These are phyloP conservation scores for Acanthornis magna DNA, from an alignment of 2,797 vertebrate species.

Conservation along the genomic window DNA sequence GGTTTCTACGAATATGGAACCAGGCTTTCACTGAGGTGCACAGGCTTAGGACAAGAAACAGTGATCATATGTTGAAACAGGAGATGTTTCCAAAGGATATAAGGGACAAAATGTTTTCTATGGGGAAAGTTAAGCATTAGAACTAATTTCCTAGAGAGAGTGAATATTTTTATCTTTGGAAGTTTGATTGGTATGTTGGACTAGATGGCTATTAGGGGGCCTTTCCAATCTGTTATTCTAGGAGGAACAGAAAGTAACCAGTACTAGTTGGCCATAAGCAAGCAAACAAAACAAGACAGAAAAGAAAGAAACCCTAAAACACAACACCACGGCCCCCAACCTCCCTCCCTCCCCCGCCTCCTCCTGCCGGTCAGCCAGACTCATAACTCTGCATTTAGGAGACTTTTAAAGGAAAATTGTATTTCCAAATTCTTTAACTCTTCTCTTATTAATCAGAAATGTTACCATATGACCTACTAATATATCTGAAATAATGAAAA, in stretches of 20 bases:
- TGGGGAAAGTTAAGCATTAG: neutral
- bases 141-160: neutral
- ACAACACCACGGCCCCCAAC: too few species aligned
- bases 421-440: neutral
- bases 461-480: neutral
- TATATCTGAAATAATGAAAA: neutral
- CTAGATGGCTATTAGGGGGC: neutral
- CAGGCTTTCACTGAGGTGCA: neutral
- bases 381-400: neutral
- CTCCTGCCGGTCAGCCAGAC: neutral
- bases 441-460: neutral
- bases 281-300: neutral
- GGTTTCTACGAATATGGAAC: neutral
- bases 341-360: too few species aligned
- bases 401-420: neutral
- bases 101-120: neutral
- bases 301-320: too few species aligned
- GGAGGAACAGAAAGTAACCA: neutral
- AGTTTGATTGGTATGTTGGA: neutral
- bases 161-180: neutral
- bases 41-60: neutral
- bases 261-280: neutral
- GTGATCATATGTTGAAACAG: fast-evolving
- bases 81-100: neutral
- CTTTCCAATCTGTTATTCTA: neutral